Base-by-base conservation (phyloP, 1,140 invertebrate species). In the Maniola jurtina region DNA sequence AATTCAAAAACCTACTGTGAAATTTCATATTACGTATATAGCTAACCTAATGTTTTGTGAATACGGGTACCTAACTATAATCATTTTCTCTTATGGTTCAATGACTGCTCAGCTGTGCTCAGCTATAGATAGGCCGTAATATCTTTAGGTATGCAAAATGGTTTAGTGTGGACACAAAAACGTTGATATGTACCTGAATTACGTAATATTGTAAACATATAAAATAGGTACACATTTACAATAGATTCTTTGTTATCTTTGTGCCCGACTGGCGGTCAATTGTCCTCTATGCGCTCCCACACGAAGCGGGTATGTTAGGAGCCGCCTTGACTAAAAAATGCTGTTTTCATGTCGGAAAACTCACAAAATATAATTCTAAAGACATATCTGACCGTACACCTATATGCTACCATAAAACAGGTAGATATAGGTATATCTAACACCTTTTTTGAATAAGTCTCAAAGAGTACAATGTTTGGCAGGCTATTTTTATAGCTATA, bases 251-350 rank as follows among this genome's bases (percentile, higher is more conserved):
- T 75, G 73, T 73, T 64, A 63, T 48, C 52, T 68, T 75, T 75
- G 70, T 73, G 54, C 16, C 50, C 76, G 70, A 79, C 77, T 81
- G 73, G 56, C 50, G 72, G 73, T 74, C 76, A 72, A 86, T 86
- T 83, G 71, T 72, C 66, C 70, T 58, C 56, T 73, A 70, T 70
- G 63, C 52, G 73, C 79, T 81, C 81, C 84, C 80, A 85, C 70
- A 81, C 77, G 72, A 76, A 71, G 70, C 68, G 73, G 14, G 66
- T 58, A 66, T 60, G 38, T 40, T 57, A 61, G 71, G 75, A 72
- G 48, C 70, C 73, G 73, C 75, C 71, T 72, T 70, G 52, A 66
- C 57, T 58, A 40, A 54, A 50, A 68, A 38, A 34, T 11, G 11
- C 10, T 34, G n/a, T n/a, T n/a, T n/a, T n/a, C n/a, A n/a, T n/a